Evolutionary conservation across 2,113 vertebrate genomes (phyloP), one percentile per base, ranked within the genome.

Genomic region (Chlamydotis undulata): DNA sequence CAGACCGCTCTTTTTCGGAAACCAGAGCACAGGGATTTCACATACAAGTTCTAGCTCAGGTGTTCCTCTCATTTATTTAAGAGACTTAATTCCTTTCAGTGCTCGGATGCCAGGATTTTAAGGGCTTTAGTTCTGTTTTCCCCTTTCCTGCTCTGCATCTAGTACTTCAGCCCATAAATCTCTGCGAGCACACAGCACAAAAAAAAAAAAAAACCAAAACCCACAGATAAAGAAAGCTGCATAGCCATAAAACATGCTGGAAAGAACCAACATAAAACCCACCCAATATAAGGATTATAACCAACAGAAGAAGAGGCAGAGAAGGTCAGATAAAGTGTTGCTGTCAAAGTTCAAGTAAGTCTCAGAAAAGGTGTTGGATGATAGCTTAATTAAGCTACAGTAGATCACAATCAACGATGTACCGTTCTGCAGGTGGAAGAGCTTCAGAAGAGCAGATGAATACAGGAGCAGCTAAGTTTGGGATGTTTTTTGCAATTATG

Each of bases 131-230:
- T 45, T 94, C 89, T 5, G 33, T 85, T 96, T 96, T 45, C 67
- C 53, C 53, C n/a, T 90, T 82, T 87, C 53, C 78, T 87, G 87
- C 53, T 93, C 89, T 69, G 53, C 81, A 82, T 96, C 84, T 83
- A 84, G 69, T 87, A 53, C 87, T 91, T 91, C 91, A 94, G 91
- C 69, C 69, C 69, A 95, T 96, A 95, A 97, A 95, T 92, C 96
- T 90, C 83, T 31, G 28, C 55, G 67, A 88, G 68, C 59, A 93
- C 63, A 80, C 79, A 74, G 84, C 87, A 88, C 82, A 90, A 92
- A 93, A 43, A 43, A 43, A 43, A 41, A 41, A 43, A 43, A 43
- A 43, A 43, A 43, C 39, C 39, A 10, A 41, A 35, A 35, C 35
- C 41, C 35, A 86, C 85, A 96, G 89, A 89, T 95, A 93, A 95